Evolutionary conservation across 2,113 vertebrate species (phyloP), one percentile per base, ranked within the genome.

Genomic region (Crotalus viridis): DNA sequence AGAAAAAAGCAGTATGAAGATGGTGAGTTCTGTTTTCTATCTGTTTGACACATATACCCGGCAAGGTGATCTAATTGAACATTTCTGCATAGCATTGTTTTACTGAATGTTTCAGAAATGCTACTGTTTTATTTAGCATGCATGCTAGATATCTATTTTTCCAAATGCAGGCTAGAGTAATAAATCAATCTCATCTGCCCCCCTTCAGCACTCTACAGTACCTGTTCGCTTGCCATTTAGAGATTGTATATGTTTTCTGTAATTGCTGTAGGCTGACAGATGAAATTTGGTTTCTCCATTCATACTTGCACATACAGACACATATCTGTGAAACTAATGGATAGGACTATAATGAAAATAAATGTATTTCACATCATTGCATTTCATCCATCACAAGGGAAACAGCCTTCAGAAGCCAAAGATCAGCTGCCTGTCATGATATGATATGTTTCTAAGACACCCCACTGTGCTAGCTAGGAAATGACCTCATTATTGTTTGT

Each of bases 1-100:
- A 98, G 99, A 88, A 99, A 99, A 96, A 98, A 97, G 6, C 98
- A 98, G 69, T 99, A 99, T 0, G 98, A 99, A 97, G 97, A 97
- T 24, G 99, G 99, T 99, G 96, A 96, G 98, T 96, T 95, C 90
- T 28, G 91, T 51, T 46, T 81, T 54, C 3, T 88, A 48, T 39
- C 10, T 24, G 2, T 48, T 28, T 4, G 24, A 54, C 9, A 81
- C 51, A 69, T 89, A 74, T 7, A 57, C 0, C 1, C 10, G 51
- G 92, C 90, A 93, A 1, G 1, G 91, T 1, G 55, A 46, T 59
- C 43, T 15, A 21, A 46, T 2, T 43, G 33, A 81, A 81, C 74
- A 81, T 81, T 81, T 81, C 33, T 81, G 69, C 69, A 39, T 81
- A 81, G 74, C 74, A 81, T 43, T 39, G 74, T 81, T 43, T 81